Conservation (phyloP, 2,113 vertebrate genomes). For the Phodopus roborovskii region DNA sequence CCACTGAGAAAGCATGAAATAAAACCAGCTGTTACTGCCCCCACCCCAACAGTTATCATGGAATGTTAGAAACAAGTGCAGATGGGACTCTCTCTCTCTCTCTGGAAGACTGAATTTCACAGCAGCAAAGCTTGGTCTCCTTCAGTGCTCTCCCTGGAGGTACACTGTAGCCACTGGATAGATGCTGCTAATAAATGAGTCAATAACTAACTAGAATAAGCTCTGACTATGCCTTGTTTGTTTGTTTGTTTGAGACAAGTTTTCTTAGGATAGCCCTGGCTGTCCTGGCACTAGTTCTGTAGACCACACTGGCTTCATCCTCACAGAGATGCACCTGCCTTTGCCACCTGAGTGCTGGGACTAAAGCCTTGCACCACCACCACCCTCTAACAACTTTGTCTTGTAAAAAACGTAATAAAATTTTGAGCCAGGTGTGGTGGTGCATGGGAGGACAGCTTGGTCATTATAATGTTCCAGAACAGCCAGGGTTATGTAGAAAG, state of each 20-base stretch:
- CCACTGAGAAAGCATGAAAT: background rate
- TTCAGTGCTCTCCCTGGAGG: background rate
- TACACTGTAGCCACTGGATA: background rate
- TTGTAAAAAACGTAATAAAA: background rate
- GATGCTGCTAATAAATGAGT: constrained; percentile 5
- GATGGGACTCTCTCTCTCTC: background rate
- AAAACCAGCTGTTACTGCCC: constrained; percentile 4
- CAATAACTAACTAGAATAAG: background rate
- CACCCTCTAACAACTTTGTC: background rate
- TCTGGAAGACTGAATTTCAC: constrained; percentile 33
- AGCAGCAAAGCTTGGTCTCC: background rate
- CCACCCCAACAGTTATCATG: background rate
- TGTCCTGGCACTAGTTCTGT: background rate
- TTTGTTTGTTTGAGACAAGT: background rate
- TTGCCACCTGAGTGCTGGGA: background rate
- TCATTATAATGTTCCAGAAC: background rate
- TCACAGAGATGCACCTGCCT: background rate
- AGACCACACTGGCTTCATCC: background rate
- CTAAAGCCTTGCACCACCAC: background rate
- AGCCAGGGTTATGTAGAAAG: background rate
- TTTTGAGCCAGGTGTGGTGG: background rate
- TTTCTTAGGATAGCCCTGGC: background rate
- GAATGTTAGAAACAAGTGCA: background rate
- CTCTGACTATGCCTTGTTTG: background rate
- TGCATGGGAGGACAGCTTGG: background rate